These are phyloP conservation scores for Trisateles emortualis DNA, from an alignment of 2,888 invertebrate species.

Conservation along the genomic window DNA sequence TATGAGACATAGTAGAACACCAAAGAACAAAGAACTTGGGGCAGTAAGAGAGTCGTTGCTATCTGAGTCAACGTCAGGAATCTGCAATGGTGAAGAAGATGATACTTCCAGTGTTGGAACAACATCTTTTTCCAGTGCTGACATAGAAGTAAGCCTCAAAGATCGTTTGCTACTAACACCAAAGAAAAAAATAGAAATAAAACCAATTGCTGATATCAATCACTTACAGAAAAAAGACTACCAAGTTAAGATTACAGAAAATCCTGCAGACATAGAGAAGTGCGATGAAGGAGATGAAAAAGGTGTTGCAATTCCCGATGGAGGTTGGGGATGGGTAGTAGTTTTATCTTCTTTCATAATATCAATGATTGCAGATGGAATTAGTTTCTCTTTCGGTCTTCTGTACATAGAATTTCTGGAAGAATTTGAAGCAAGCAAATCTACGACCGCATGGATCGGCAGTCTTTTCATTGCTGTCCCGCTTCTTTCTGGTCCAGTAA, in stretches of 20 bases:
- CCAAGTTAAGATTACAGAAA: constrained; percentile 55
- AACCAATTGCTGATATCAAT: constrained; percentile 32
- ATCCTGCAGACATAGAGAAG: constrained; percentile 49
- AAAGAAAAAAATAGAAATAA: constrained; percentile 52
- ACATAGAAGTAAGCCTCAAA: constrained; percentile 66
- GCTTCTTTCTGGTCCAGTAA: constrained; percentile 93
- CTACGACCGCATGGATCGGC: constrained; percentile 96
- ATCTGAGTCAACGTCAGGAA: constrained; percentile 82
- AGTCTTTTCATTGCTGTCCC: constrained; percentile 96
- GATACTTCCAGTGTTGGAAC: constrained; percentile 68
- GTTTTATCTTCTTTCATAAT: constrained; percentile 94
- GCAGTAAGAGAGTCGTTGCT: constrained; percentile 73
- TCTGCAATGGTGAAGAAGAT: constrained; percentile 78
- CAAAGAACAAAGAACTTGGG: constrained; percentile 56
- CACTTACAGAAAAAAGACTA: constrained; percentile 36
- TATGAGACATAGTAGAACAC: constrained; percentile 70
- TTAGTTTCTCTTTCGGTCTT: constrained; percentile 97
- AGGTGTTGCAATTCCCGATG: constrained; percentile 90
- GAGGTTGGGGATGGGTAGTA: constrained; percentile 96
- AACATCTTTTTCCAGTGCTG: constrained; percentile 75
- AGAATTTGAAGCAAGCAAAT: constrained; percentile 93
- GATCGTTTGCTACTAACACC: constrained; percentile 53
- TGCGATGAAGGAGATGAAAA: constrained; percentile 38
- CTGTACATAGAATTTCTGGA: constrained; percentile 94
- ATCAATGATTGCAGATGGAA: constrained; percentile 96